A percentile compares a stretch with the other conserved stretches of the same genome.
Evolutionary conservation across 2,797 vertebrate species (phyloP).

Genomic region (Pseudomugil gertrudae): DNA sequence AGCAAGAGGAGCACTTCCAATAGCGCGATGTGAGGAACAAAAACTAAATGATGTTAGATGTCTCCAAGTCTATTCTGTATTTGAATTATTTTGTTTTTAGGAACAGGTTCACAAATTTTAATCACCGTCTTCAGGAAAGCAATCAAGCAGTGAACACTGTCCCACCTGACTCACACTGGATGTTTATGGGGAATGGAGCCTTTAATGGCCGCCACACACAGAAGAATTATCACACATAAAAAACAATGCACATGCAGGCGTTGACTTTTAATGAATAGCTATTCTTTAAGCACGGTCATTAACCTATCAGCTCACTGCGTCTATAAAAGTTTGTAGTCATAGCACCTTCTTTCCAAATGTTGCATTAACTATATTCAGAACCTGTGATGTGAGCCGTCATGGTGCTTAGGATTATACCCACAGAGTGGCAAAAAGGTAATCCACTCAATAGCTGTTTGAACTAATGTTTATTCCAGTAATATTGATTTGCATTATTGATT

Average conservation of each 20-base stretch:
- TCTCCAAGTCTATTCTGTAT: background rate
- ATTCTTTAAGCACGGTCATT: background rate
- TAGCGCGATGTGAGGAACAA: too few relatives aligned
- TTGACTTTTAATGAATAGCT: background rate
- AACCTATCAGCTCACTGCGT: background rate
- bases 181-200: background rate
- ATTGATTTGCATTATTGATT: too few relatives aligned
- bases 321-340: background rate
- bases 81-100: background rate
- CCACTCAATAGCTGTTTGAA: background rate
- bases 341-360: conserved; percentile 13
- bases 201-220: background rate
- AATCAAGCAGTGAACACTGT: background rate
- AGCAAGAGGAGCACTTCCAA: background rate
- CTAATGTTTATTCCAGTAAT: too few relatives aligned
- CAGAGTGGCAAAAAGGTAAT: background rate
- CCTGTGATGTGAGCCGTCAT: too few relatives aligned
- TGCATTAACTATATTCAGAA: conserved; percentile 1
- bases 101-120: background rate
- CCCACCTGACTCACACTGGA: background rate
- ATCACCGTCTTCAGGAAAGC: background rate
- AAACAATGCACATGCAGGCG: background rate
- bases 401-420: background rate
- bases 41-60: background rate
- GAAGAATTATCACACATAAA: background rate